Evolutionary conservation across 1,140 invertebrate genomes (phyloP).

Genomic region (Leptopilina clavipes): DNA sequence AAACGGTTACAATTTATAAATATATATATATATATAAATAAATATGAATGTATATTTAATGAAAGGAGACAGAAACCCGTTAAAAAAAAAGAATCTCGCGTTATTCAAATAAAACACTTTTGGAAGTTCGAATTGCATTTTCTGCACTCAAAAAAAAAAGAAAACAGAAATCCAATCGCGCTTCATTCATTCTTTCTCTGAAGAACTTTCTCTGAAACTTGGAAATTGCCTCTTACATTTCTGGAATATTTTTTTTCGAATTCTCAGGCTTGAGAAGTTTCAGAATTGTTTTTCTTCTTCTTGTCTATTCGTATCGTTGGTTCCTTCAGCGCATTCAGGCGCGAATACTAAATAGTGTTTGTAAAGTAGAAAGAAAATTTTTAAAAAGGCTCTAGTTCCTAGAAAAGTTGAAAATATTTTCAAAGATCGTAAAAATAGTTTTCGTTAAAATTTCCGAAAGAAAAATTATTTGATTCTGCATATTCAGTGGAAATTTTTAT

Average conservation of each 20-base stretch:
- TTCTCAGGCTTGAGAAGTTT: background rate
- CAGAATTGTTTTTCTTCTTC: background rate
- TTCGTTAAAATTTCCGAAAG: background rate
- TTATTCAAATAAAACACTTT: background rate
- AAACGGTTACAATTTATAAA: slow-evolving; percentile 52
- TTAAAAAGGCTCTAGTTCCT: background rate
- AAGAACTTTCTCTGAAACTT: slow-evolving; percentile 6
- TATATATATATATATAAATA: slow-evolving; percentile 30
- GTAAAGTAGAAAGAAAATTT: slow-evolving; percentile 27
- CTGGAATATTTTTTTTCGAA: background rate
- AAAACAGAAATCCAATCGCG: slow-evolving; percentile 39
- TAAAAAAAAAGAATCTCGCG: background rate
- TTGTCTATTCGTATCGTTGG: slow-evolving; percentile 6
- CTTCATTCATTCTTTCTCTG: background rate
- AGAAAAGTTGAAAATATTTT: slow-evolving; percentile 14
- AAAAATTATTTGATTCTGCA: background rate
- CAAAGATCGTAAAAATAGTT: slow-evolving; percentile 3
- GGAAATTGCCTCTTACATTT: background rate
- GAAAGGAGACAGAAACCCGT: background rate
- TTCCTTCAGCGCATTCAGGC: background rate
- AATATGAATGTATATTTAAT: slow-evolving; percentile 31
- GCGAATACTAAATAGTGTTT: background rate
- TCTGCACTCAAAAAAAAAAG: background rate
- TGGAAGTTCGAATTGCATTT: slow-evolving; percentile 36
- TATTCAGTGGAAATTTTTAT: background rate